Percentiles rank a stretch among this genome's conserved stretches.
These are phyloP conservation scores for Cinclus mexicanus DNA, from an alignment of 2,113 vertebrate species.

Conservation along the genomic window DNA sequence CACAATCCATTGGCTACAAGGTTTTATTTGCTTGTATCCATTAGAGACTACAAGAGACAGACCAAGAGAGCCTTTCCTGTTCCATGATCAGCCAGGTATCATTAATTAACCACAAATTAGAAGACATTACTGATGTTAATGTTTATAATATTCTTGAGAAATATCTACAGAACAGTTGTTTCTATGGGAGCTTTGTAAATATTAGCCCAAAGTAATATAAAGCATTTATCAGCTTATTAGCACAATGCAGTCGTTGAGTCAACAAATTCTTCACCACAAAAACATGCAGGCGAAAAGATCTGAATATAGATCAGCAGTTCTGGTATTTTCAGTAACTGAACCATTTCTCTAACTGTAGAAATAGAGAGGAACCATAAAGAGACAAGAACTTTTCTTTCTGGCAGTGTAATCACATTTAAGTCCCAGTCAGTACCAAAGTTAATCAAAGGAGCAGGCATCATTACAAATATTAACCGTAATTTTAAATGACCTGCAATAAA, in stretches of 20 bases:
- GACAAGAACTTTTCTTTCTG: not conserved
- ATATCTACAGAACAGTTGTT: constrained; percentile 62
- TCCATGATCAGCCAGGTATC: constrained; percentile 58
- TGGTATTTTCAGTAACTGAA: not conserved
- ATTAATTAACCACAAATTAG: constrained; percentile 70
- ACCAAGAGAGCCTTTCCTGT: constrained; percentile 48
- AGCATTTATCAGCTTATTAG: constrained; percentile 34
- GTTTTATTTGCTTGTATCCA: constrained; percentile 5
- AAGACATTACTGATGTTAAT: constrained; percentile 70
- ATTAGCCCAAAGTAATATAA: constrained; percentile 43
- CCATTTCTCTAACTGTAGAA: not conserved
- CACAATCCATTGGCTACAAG: not conserved
- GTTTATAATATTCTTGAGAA: constrained; percentile 66
- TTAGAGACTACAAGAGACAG: not conserved
- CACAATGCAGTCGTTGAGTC: not conserved
- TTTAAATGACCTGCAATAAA: not conserved
- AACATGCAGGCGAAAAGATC: constrained; percentile 4
- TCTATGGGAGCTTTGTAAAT: constrained; percentile 65
- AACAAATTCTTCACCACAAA: constrained; percentile 19
- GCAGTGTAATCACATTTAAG: not conserved
- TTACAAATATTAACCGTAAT: not conserved
- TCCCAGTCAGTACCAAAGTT: not conserved
- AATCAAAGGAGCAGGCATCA: not conserved
- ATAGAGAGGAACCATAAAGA: not conserved
- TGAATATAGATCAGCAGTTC: not conserved